A percentile compares a stretch with the other conserved stretches of the same genome.
These are phyloP conservation scores for Tauraco hartlaubi DNA, from an alignment of 2,797 vertebrate species.

Conservation along the genomic window DNA sequence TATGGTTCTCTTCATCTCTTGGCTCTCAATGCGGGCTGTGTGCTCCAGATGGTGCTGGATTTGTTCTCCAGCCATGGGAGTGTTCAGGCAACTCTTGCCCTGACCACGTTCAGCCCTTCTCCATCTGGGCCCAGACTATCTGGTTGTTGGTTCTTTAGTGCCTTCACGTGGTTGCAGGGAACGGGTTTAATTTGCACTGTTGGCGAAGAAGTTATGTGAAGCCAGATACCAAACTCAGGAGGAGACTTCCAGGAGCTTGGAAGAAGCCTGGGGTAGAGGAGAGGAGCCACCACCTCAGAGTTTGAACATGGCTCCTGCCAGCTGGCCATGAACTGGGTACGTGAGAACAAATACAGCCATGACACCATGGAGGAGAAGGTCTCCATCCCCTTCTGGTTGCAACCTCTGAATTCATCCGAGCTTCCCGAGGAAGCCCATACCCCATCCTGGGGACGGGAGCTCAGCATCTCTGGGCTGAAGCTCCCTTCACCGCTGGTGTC, in stretches of 20 bases:
- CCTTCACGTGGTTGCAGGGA: not conserved
- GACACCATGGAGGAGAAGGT: not conserved
- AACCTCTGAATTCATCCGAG: not conserved
- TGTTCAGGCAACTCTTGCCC: not conserved
- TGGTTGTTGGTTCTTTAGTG: not conserved
- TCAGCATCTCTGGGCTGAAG: not conserved
- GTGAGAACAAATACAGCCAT: not conserved
- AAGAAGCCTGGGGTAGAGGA: not conserved
- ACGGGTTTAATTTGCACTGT: not conserved
- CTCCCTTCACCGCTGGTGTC: not conserved
- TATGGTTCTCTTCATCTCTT: not conserved
- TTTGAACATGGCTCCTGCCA: rapidly evolving
- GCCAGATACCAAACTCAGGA: not conserved
- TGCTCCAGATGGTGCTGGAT: not conserved
- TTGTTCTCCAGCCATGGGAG: not conserved
- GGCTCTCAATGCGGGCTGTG: not conserved
- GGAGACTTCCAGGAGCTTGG: not conserved
- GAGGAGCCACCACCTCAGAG: not conserved
- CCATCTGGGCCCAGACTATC: too few species aligned
- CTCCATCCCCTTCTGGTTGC: not conserved
- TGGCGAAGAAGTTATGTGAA: not conserved
- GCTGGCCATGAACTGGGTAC: not conserved
- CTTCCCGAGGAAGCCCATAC: not conserved
- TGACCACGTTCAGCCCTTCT: not conserved
- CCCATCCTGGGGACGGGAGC: not conserved